A percentile compares a stretch with the other conserved stretches of the same genome.
Evolutionary conservation across 2,888 invertebrate species (phyloP).

Genomic region (Amiota mariae): DNA sequence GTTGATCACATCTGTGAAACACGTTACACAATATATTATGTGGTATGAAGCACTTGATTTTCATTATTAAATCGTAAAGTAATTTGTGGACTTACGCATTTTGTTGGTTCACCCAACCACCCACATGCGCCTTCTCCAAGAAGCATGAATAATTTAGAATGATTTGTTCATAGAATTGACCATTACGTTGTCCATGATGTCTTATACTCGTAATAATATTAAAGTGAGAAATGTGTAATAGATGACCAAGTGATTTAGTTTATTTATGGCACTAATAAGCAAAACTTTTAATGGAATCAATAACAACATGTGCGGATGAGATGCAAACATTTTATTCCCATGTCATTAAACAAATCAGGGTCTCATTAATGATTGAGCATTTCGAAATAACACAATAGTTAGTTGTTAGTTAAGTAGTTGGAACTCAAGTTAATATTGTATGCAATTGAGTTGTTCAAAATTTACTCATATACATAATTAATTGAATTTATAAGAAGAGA

Average conservation of each 20-base stretch:
- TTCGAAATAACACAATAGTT: no score
- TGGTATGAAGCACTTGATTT: constrained; percentile 31
- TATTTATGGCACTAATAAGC: no score
- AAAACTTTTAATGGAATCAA: constrained; percentile 13
- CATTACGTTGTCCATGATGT: no score
- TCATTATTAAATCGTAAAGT: constrained; percentile 63
- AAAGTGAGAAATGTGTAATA: no score
- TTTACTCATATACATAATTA: neutral
- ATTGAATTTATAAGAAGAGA: neutral
- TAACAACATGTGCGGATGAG: constrained; percentile 25
- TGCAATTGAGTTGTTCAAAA: constrained; percentile 42
- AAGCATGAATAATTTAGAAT: constrained; percentile 6
- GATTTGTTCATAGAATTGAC: neutral
- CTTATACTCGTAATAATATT: no score
- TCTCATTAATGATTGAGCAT: no score
- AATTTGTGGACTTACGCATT: constrained; percentile 61
- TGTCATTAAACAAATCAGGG: no score
- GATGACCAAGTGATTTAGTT: no score
- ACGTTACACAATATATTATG: neutral
- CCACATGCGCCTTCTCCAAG: constrained; percentile 1
- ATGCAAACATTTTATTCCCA: constrained; percentile 18
- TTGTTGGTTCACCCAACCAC: constrained; percentile 28
- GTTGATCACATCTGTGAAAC: neutral
- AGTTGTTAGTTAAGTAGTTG: no score
- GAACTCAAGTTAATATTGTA: constrained; percentile 37